phyloP scores from a whole-genome alignment of 2,113 vertebrate species.

The Cyrtonyx montezumae region DNA sequence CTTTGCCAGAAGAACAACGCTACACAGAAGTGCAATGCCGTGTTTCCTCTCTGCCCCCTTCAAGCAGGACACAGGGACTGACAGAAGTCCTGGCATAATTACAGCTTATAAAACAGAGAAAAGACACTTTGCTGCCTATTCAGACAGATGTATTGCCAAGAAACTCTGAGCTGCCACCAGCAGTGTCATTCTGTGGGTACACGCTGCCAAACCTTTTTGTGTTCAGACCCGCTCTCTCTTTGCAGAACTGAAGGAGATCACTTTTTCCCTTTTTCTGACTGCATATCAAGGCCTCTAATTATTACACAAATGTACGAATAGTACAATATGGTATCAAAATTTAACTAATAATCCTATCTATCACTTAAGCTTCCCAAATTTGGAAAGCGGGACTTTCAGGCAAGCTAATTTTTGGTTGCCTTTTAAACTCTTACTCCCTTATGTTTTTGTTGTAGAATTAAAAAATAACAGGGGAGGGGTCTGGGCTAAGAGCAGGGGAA shows the following conservation, averaged over 20 bases:
- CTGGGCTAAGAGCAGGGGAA: background rate
- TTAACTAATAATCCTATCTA: background rate
- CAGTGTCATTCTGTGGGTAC: background rate
- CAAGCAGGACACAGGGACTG: background rate
- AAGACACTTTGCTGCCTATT: background rate
- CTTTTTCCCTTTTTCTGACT: background rate
- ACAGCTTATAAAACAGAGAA: background rate
- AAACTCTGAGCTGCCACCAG: background rate
- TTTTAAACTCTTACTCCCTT: background rate
- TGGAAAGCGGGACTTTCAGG: background rate
- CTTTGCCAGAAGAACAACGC: background rate
- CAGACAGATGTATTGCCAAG: background rate
- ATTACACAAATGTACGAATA: background rate
- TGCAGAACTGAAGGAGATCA: background rate
- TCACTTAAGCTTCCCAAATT: background rate
- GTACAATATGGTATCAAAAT: background rate
- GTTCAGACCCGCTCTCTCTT: background rate
- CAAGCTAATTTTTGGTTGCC: background rate
- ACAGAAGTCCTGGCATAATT: background rate
- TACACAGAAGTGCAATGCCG: background rate
- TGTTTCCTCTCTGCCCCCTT: background rate
- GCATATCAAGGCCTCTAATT: background rate
- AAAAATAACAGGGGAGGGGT: background rate
- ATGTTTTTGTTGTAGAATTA: background rate
- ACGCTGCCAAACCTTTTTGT: background rate